Base-by-base conservation (phyloP, 2,113 vertebrate species). In the Candoia aspera region DNA sequence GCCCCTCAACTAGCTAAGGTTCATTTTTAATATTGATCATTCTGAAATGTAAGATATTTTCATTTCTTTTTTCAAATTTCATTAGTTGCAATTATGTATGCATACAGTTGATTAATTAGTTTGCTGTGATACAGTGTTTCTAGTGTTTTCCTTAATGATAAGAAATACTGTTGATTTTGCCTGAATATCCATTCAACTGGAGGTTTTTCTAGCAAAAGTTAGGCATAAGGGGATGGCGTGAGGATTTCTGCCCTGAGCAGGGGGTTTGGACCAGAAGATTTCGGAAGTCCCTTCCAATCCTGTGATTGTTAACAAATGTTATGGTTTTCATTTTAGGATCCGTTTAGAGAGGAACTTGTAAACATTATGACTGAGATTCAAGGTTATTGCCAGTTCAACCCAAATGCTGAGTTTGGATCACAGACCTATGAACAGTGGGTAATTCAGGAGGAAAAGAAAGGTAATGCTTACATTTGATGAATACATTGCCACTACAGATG, bases 341-440 rank as follows among this genome's bases (percentile, higher is more conserved):
- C 98, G 15, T 99, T 99, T 97, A 99, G 98, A 95, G 97, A 98
- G 64, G 98, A 97, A 87, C 98, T 99, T 88, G 97, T 98, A 93
- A 97, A 97, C 87, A 98, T 99, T 93, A 99, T 99, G 99, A 97
- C 95, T 89, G 95, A 94, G 57, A 99, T 99, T 94, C 99, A 99
- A 53, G 62, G 57, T 0, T 98, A 98, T 90, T 98, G 98, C 33
- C 92, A 96, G 17, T 95, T 99, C 64, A 94, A 84, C 95, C 97
- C 98, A 73, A 97, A 94, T 84, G 97, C 97, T 92, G 98, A 99
- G 58, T 98, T 98, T 93, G 99, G 99, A 95, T 98, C 98, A 87
- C 99, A 99, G 94, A 97, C 96, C 5, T 99, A 99, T 87, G 99
- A 99, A 92, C 98, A 99, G 91, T 99, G 99, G 99, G 98, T 97